Evolutionary conservation across 2,113 vertebrate species (phyloP), one percentile per base, ranked within the genome.

Genomic region (Lepisosteus osseus): DNA sequence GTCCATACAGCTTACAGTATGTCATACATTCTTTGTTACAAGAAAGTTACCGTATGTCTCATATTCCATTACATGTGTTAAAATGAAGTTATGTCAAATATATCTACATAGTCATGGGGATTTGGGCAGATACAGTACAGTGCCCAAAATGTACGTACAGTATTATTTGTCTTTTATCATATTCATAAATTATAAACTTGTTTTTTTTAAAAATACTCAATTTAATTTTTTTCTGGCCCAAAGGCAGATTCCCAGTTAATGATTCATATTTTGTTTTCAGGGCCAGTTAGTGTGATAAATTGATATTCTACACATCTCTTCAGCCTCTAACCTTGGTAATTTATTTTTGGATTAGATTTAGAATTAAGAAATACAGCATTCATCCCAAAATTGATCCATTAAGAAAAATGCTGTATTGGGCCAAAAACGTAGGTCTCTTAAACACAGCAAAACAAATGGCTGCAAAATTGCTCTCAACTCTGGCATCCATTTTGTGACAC

Each of bases 401-500:
- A 29, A 7, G 43, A 17, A 41, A 67, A 43, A 42, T 40, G 13
- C 41, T 3, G n/a, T 13, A 61, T 54, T 59, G 11, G 4, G 44
- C 41, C 54, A 47, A n/a, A 6, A 47, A 72, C 17, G 47, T 65
- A 44, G 17, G 57, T 71, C 11, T 59, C 54, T 56, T 72, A 69
- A 66, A 74, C 14, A 54, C 61, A 57, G 5, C 42, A 68, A 76
- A 61, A 65, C 54, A 72, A 76, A 70, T 68, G 72, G 71, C 68
- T 71, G 65, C 76, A 74, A 61, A 29, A 77, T 76, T 73, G 72
- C 63, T 77, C 74, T 74, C 70, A 72, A 77, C 66, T 70, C 68
- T 40, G 65, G 67, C 72, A 69, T 73, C 68, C 70, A 14, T 15
- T 70, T 55, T 43, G 51, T 74, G 70, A 61, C 74, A 73, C 65